Base-by-base conservation (phyloP, 2,113 vertebrate genomes). In the Oreochromis niloticus region DNA sequence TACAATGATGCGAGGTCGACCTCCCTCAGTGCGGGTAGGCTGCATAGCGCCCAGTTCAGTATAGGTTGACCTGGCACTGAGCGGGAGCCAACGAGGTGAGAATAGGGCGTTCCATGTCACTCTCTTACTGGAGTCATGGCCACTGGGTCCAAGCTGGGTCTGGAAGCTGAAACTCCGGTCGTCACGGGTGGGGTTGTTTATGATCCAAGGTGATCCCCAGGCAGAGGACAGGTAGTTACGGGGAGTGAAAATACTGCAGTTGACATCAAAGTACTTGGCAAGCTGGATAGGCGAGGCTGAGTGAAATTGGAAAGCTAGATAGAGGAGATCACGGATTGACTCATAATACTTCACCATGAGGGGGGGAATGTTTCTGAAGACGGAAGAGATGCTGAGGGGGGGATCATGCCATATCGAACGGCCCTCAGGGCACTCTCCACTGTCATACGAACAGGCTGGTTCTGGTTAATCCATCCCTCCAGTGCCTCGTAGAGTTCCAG, bases 121-220 rank as follows among this genome's bases (percentile, higher is more conserved):
- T 82, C 97, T 93, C 88, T 98, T 98, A 30, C 94, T 95, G 0
- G 96, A 89, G 10, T 99, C 98, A 14, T 98, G 97, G 81, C 97
- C 97, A 57, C 98, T 99, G 7, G 98, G 98, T 2, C 98, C 98
- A 50, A 99, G 95, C 92, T 99, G 98, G 2, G 98, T 99, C 96
- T 99, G 98, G 95, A 99, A 99, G 87, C 97, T 99, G 91, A 97
- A 98, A 93, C 98, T 99, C 88, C 98, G 98, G 93, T 99, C 98
- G 0, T 99, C 98, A 2, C 98, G 97, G 1, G 98, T 98, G 0
- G 98, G 98, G 93, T 98, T 99, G 90, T 96, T 98, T 94, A 99
- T 99, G 91, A 98, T 95, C 98, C 98, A 99, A 3, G 97, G 97
- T 80, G 98, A 97, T 6, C 98, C 98, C 98, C 98, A 99, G 84